Base-by-base conservation (phyloP, 2,797 vertebrate genomes). In the Pseudomugil tenellus region DNA sequence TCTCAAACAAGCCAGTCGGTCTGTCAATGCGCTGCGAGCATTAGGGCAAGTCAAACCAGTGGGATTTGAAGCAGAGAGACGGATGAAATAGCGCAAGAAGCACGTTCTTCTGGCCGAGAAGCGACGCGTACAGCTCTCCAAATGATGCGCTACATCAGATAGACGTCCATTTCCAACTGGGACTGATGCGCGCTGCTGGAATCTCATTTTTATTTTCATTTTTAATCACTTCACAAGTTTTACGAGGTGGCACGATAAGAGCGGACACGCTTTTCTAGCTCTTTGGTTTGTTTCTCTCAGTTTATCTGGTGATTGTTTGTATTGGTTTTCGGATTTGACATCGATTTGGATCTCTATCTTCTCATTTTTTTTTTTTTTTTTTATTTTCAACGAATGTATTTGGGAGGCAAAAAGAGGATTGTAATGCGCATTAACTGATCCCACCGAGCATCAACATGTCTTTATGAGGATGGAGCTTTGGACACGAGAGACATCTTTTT, bases 11-110 rank as follows among this genome's bases (percentile, higher is more conserved):
- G 80, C 85, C 83, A 88, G 88, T 90, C 87, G 84, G 80, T 93
- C 89, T 91, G 92, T 93, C 92, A 93, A 74, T 90, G 92, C 46
- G 90, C 88, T 80, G 86, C 76, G 84, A 91, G 89, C 91, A 74
- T 88, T 86, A 86, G 81, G 79, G 76, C 89, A 77, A 91, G 88
- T 92, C 92, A 87, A 83, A 91, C 49, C 91, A 81, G 88, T 70
- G 87, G 90, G 91, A 80, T 88, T 28, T 77, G 82, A 84, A 83
- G 72, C 84, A 77, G 77, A 77, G 77, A 85, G 76, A 87, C 88
- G 83, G 85, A 75, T 73, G 84, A 82, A 77, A 84, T 72, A 81
- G 78, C 77, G 80, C 84, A 79, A 43, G 85, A 79, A 82, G 74
- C 75, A 73, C 76, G 67, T 77, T 80, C 51, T 64, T 67, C 19